A percentile compares a stretch with the other conserved stretches of the same genome.
Conservation (phyloP, 2,113 vertebrate genomes). For the Pterocles orientalis region DNA sequence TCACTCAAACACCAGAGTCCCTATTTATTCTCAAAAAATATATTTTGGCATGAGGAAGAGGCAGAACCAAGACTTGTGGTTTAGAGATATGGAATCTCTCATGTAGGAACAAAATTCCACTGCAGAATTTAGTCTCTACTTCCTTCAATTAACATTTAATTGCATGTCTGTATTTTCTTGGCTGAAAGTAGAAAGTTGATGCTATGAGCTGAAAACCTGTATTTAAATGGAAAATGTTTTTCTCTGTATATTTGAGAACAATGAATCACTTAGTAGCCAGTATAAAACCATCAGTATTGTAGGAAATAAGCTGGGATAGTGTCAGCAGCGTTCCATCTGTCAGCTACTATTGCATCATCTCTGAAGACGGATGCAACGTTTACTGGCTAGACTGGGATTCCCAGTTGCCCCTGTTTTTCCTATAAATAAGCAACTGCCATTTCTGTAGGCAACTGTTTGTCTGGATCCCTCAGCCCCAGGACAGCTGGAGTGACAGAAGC, state of each 20-base stretch:
- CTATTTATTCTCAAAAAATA: background rate
- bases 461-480: background rate
- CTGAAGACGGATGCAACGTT: conserved; percentile 14
- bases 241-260: conserved; percentile 23
- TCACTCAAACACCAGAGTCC: background rate
- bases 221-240: conserved; percentile 35
- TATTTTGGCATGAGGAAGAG: background rate
- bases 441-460: background rate
- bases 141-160: conserved; percentile 48
- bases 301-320: conserved; percentile 2
- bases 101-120: background rate
- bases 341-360: background rate
- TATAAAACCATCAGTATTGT: background rate
- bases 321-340: conserved; percentile 42
- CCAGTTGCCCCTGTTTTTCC: background rate
- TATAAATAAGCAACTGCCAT: conserved; percentile 29
- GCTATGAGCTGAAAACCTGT: conserved; percentile 7
- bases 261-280: conserved; percentile 32
- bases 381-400: conserved; percentile 39
- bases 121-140: background rate
- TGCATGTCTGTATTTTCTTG: background rate
- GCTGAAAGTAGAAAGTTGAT: background rate
- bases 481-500: background rate
- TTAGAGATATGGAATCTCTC: background rate
- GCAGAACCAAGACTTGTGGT: background rate